Evolutionary conservation across 2,797 vertebrate genomes (phyloP).

Genomic region (Helostoma temminkii): DNA sequence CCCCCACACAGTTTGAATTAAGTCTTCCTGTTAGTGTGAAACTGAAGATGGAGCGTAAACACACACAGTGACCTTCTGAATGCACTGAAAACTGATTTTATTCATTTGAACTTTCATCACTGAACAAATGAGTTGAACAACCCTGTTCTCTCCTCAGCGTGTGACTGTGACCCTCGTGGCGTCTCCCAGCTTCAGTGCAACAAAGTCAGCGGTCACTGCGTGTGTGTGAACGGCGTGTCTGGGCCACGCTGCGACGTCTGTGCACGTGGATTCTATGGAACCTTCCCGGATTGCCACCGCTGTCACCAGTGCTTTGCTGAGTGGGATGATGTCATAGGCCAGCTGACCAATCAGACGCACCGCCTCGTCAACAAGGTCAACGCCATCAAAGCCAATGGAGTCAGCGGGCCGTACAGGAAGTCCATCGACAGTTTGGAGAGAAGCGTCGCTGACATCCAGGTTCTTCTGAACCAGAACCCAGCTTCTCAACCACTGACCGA

Average conservation of each 20-base stretch:
- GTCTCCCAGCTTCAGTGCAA: constrained; percentile 90
- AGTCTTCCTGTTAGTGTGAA: too few relatives aligned
- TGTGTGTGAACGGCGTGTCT: constrained; percentile 91
- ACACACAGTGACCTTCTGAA: too few relatives aligned
- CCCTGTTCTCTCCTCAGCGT: constrained; percentile 80
- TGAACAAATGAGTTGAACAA: too few relatives aligned
- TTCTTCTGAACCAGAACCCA: constrained; percentile 89
- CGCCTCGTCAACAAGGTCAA: constrained; percentile 90
- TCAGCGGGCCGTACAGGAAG: constrained; percentile 90
- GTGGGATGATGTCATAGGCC: constrained; percentile 89
- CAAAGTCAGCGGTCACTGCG: constrained; percentile 88
- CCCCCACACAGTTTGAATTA: too few relatives aligned
- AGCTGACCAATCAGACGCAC: constrained; percentile 92
- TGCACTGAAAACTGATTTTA: too few relatives aligned
- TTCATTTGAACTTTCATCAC: too few relatives aligned
- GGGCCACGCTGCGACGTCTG: constrained; percentile 90
- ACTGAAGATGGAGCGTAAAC: too few relatives aligned
- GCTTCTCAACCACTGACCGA: constrained; percentile 91
- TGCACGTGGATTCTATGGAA: constrained; percentile 91
- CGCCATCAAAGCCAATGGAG: constrained; percentile 89
- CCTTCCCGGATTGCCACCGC: constrained; percentile 90
- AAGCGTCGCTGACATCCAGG: constrained; percentile 86
- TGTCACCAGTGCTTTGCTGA: constrained; percentile 96
- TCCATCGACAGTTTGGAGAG: constrained; percentile 87
- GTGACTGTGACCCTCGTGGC: constrained; percentile 92